Evolutionary conservation across 2,113 vertebrate species (phyloP), one percentile per base, ranked within the genome.

Genomic region (Anguilla japonica): DNA sequence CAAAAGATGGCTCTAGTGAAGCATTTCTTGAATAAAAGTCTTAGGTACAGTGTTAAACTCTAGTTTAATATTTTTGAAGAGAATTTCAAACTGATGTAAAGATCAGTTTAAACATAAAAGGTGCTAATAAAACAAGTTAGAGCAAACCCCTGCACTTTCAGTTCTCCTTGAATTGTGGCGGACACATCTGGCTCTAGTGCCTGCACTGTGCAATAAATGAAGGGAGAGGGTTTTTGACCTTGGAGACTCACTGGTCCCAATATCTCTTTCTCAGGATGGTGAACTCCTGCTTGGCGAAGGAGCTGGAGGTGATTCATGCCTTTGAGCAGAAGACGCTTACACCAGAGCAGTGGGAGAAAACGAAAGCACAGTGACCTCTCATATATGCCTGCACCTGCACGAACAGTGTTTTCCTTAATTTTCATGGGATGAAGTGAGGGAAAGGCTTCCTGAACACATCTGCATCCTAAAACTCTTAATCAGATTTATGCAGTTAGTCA

Each of bases 251-350:
- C 86, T 5, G 60, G n/a, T 60, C 5, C 41, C n/a, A 63, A 18
- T 83, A 34, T 87, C 3, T 80, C 67, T 88, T 6, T 71, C 90
- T 60, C 90, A 98, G 97, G 93, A 92, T 98, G 94, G 97, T 98
- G 91, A 98, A 98, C 56, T 89, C 91, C 1, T 96, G 96, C 53
- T 93, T 98, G 13, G 94, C 94, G 0, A 94, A 96, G 86, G 97
- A 98, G 90, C 92, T 98, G 89, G 96, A 95, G 79, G 93, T 93
- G 83, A 98, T 98, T 90, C 97, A 98, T 67, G 97, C 97, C 0
- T 97, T 98, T 50, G 97, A 98, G 90, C 97, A 97, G 95, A 97
- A 97, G 93, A 98, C 97, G 0, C 92, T 98, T 83, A 98, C 97
- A 0, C 97, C 97, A 46, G 97, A 97, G 26, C 97, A 98, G 93